These are phyloP conservation scores for Erythrocebus patas DNA, from an alignment of 2,113 vertebrate species.

Conservation along the genomic window DNA sequence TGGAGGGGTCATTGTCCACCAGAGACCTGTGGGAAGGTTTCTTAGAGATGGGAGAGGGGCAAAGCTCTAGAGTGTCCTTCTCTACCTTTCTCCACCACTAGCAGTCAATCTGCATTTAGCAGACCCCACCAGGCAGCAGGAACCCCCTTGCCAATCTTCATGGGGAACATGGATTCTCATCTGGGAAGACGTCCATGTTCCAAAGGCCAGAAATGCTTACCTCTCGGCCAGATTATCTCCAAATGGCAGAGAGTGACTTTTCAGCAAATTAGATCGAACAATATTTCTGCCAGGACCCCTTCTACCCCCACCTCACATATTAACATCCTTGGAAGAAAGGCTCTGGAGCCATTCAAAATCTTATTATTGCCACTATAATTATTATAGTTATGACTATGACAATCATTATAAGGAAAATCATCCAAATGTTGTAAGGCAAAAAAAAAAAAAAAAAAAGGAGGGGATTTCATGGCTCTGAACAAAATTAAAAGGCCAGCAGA, in stretches of 20 bases:
- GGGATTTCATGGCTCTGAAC: not conserved
- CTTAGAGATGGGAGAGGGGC: not conserved
- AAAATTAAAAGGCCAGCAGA: not conserved
- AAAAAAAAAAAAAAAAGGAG: not conserved
- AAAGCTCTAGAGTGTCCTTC: not conserved
- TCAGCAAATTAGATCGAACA: not conserved
- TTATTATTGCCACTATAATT: constrained; percentile 50
- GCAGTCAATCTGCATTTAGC: not conserved
- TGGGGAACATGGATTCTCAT: not conserved
- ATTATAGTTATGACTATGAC: constrained; percentile 63
- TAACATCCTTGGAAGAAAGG: constrained; percentile 45
- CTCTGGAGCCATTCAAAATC: not conserved
- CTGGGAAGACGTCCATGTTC: not conserved
- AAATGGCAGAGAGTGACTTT: not conserved
- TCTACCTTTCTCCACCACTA: too few relatives aligned
- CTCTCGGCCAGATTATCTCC: not conserved
- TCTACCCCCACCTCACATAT: not conserved
- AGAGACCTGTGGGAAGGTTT: not conserved
- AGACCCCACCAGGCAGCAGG: not conserved
- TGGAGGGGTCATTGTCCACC: not conserved
- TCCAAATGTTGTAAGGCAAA: not conserved
- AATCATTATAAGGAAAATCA: constrained; percentile 44
- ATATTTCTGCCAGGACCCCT: not conserved
- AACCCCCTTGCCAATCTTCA: too few relatives aligned
- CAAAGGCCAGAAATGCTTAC: not conserved